Evolutionary conservation across 1,140 invertebrate species (phyloP), one percentile per base, ranked within the genome.

Genomic region (Rhizoglyphus robini): DNA sequence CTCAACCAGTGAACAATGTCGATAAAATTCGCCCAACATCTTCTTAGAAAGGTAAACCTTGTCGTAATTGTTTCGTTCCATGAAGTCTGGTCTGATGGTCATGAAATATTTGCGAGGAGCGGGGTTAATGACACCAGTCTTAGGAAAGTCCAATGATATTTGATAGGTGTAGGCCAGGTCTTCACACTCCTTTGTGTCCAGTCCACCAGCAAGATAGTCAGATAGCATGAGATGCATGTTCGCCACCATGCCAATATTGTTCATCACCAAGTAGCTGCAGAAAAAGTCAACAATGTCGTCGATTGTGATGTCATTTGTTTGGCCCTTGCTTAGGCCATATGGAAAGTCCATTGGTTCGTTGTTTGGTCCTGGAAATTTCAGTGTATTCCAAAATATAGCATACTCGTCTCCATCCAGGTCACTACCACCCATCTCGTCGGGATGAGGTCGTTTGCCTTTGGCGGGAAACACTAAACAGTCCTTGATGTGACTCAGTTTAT

Each of bases 391-490:
- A 25, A 72, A 66, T 31, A 70, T 66, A 23, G 63, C 60, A 64
- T 72, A 72, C 54, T 72, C 71, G 67, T 72, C 71, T 15, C 71
- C 71, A 67, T 72, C 71, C 3, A 72, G 65, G 65, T 72, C 71
- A 49, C 70, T 71, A 4, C 75, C 75, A 30, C 76, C 75, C 75
- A 78, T 78, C 68, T 79, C 76, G 70, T 78, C 74, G 3, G 76
- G 68, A 69, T 79, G 77, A 13, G 76, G 77, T 60, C 76, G 67
- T 29, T 68, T 64, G 5, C 76, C 76, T 62, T 72, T 63, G 5
- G 68, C 51, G 5, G 76, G 77, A 67, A 79, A 78, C 1, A 79
- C 76, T 31, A 78, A 71, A 38, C 77, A 77, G 68, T 78, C 77
- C 30, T 67, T 65, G 15, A 78, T 67, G 68, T 78, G 73, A 48